Evolutionary conservation across 2,888 invertebrate genomes (phyloP).

Genomic region (Heliconius hortense): DNA sequence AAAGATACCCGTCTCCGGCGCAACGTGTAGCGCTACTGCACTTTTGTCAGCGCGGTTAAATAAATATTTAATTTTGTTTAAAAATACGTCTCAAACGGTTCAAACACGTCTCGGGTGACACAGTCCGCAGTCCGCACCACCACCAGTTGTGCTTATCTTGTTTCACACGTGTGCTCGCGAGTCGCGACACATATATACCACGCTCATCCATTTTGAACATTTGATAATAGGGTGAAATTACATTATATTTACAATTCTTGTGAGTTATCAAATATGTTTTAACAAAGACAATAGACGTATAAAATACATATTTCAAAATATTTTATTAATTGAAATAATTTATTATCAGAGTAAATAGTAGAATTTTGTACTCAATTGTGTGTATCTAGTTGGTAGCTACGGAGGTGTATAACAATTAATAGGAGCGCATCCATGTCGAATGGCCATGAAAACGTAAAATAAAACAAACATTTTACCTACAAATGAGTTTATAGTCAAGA

Average conservation of each 20-base stretch:
- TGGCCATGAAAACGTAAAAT: constrained; percentile 42
- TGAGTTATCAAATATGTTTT: not conserved
- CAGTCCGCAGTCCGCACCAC: constrained; percentile 47
- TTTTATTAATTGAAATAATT: not conserved
- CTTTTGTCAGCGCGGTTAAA: constrained; percentile 36
- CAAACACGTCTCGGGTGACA: constrained; percentile 58
- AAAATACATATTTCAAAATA: not conserved
- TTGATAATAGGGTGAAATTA: not conserved
- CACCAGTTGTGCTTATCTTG: constrained; percentile 43
- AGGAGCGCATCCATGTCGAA: constrained; percentile 40
- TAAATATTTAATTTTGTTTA: constrained; percentile 43
- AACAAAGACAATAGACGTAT: not conserved
- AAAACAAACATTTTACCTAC: constrained; percentile 33
- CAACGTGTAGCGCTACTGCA: constrained; percentile 49
- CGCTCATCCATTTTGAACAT: constrained; percentile 22
- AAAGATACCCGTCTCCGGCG: constrained; percentile 50
- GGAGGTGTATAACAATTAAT: constrained; percentile 30
- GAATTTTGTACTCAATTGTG: not conserved
- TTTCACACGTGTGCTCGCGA: constrained; percentile 26
- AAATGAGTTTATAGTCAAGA: not conserved
- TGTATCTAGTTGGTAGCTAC: constrained; percentile 26
- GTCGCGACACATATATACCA: not conserved
- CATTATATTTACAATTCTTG: not conserved
- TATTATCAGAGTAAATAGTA: not conserved
- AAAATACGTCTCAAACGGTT: constrained; percentile 55